phyloP scores from a whole-genome alignment of 2,113 vertebrate species.

The Axis porcinus region DNA sequence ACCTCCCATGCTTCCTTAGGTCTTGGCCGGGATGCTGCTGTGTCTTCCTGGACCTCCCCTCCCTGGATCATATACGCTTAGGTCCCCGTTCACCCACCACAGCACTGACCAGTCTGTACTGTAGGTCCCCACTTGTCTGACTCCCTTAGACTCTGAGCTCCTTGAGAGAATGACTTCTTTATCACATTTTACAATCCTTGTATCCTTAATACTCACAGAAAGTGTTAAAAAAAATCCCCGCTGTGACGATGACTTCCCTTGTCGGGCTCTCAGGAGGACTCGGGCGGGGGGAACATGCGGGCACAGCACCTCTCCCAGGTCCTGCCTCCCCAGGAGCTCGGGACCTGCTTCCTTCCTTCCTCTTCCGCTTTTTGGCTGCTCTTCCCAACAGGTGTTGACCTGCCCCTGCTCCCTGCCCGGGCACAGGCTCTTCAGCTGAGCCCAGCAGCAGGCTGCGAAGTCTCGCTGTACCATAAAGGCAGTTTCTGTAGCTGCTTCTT shows the following conservation, averaged over 20 bases:
- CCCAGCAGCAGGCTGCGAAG: background rate
- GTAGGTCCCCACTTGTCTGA: background rate
- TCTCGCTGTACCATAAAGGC: background rate
- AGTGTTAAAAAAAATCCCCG: background rate
- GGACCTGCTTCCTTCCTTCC: background rate
- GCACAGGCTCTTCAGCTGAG: background rate
- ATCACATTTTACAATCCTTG: background rate
- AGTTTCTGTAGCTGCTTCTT: background rate
- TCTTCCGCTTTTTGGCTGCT: background rate
- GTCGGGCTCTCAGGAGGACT: background rate
- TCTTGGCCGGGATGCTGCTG: background rate
- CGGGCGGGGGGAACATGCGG: background rate
- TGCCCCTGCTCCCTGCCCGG: background rate
- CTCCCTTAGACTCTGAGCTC: background rate
- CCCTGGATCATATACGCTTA: background rate
- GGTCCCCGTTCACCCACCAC: background rate
- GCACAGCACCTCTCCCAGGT: background rate
- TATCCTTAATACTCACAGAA: background rate
- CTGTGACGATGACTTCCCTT: background rate
- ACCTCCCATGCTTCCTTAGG: background rate
- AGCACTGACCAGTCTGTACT: background rate
- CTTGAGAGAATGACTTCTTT: background rate
- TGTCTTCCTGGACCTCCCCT: background rate
- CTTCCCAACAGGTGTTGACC: background rate
- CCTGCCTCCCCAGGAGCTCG: rapidly evolving